phyloP scores from a whole-genome alignment of 2,797 vertebrate species.

The Amazona finschi region DNA sequence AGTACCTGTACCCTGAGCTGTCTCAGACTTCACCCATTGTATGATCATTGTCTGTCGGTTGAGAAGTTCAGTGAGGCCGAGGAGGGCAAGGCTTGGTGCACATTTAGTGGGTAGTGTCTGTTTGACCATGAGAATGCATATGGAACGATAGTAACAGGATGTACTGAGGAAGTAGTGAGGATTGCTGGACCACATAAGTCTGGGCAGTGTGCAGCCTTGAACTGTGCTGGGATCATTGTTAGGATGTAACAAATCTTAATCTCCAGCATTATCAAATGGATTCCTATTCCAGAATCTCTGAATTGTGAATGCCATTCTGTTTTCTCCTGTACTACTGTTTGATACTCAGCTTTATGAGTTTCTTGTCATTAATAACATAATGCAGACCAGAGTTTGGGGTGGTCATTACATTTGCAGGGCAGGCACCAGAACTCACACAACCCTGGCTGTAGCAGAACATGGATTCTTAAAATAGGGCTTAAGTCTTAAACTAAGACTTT shows the following conservation, averaged over 20 bases:
- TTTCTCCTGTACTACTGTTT: background rate
- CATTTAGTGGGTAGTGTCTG: rapidly evolving
- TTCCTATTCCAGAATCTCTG: background rate
- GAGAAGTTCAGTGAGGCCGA: background rate
- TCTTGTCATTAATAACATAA: background rate
- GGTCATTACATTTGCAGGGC: rapidly evolving
- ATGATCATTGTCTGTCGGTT: background rate
- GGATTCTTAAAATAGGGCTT: background rate
- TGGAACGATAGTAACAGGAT: rapidly evolving
- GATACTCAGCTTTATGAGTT: rapidly evolving
- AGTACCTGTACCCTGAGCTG: background rate
- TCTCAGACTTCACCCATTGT: rapidly evolving
- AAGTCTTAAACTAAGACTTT: background rate
- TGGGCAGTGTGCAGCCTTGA: background rate
- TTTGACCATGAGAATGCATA: rapidly evolving
- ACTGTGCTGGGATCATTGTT: background rate
- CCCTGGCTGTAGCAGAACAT: background rate
- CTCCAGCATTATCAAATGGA: background rate
- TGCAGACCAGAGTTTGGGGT: background rate
- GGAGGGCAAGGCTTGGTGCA: background rate
- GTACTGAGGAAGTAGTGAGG: background rate
- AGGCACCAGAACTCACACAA: background rate
- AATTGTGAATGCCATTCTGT: background rate
- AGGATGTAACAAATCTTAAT: background rate
- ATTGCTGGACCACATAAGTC: rapidly evolving